A percentile compares a stretch with the other conserved stretches of the same genome.
These are phyloP conservation scores for Papilio machaon DNA, from an alignment of 1,140 invertebrate species.

Conservation along the genomic window DNA sequence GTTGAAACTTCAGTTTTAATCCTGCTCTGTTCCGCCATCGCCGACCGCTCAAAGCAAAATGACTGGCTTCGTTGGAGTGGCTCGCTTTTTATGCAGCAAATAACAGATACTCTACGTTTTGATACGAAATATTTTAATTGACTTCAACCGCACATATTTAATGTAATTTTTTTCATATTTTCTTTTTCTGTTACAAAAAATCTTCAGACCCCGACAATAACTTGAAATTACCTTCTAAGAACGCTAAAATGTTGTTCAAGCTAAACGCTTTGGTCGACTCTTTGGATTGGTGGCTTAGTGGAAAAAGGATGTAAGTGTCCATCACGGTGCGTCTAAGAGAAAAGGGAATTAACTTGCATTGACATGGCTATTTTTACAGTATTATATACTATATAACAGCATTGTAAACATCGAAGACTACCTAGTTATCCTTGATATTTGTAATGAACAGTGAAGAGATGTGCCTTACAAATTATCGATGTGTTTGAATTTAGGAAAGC, in stretches of 20 bases:
- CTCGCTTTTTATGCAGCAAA: conserved; percentile 24
- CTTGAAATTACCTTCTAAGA: background rate
- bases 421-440: background rate
- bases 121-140: conserved; percentile 26
- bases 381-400: no score
- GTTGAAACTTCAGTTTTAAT: conserved; percentile 36
- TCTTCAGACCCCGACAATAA: background rate
- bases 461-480: background rate
- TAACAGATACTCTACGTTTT: conserved; percentile 19
- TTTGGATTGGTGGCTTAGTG: background rate
- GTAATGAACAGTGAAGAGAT: background rate
- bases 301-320: background rate
- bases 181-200: background rate
- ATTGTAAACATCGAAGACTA: no score
- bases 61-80: conserved; percentile 24
- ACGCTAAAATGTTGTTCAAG: background rate
- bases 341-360: no score
- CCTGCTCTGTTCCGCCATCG: conserved; percentile 13
- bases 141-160: background rate
- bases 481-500: background rate
- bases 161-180: background rate
- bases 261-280: background rate
- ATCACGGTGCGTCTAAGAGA: background rate
- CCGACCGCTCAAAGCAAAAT: conserved; percentile 28
- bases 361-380: no score